Evolutionary conservation across 2,797 vertebrate species (phyloP), one percentile per base, ranked within the genome.

Genomic region (Bovichtus diacanthus): DNA sequence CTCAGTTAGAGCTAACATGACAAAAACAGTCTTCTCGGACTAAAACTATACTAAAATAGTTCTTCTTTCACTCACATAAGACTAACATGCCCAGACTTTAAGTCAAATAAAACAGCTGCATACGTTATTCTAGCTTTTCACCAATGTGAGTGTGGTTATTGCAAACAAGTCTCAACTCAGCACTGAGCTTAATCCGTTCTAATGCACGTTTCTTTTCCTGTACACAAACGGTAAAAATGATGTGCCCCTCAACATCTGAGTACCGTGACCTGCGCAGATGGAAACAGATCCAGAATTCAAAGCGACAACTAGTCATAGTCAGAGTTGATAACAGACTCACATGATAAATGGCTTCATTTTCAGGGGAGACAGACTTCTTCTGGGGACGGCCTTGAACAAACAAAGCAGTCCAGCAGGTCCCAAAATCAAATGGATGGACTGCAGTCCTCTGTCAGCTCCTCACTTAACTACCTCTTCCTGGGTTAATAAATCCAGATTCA

Each of bases 401-500:
- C 29, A 44, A 34, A 56, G n/a, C 43, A 9, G 53, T 46, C 29
- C 67, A 72, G 59, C 63, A 47, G 70, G 10, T 60, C 65, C 51
- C 13, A 21, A 58, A 44, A 44, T 50, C 47, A 49, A 61, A 72
- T 13, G 41, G 66, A 74, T 49, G 71, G 70, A 66, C 64, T 18
- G 41, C 6, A 38, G 62, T 36, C 38, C 58, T 61, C 63, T 4
- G 11, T 80, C 34, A 63, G 65, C 44, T 34, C 36, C 49, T 80
- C 69, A 23, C 53, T 71, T 78, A 74, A 81, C 72, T 18, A 58
- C 61, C 60, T 66, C 74, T 63, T 83, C 65, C 54, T 54, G 51
- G 49, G 70, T 86, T 80, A 79, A 86, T 89, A 85, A 89, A 89
- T 74, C 82, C 75, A 80, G 63, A 82, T 86, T 86, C 66, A 78